phyloP scores from a whole-genome alignment of 2,797 vertebrate species.

The Orientallactaga sibirica region DNA sequence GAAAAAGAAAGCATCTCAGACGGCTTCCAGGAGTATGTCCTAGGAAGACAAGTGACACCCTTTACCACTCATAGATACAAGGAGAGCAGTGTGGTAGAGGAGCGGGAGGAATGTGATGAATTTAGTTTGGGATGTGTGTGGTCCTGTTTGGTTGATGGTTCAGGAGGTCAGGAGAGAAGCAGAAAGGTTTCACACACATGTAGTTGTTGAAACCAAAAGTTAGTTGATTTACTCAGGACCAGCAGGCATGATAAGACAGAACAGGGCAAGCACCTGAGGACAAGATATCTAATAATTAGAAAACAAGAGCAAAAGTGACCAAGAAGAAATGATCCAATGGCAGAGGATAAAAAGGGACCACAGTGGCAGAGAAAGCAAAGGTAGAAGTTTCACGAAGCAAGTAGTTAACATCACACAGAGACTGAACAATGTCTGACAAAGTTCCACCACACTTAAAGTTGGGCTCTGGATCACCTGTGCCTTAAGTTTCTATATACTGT shows the following conservation, averaged over 20 bases:
- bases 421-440: background rate
- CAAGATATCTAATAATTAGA: background rate
- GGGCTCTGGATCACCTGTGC: background rate
- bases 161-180: background rate
- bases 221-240: background rate
- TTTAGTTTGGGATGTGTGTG: rapidly evolving
- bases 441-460: background rate
- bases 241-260: background rate
- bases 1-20: background rate
- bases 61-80: background rate
- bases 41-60: background rate
- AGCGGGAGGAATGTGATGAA: background rate
- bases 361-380: background rate
- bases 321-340: background rate
- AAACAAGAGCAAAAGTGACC: background rate
- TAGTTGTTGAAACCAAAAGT: background rate
- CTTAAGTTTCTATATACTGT: background rate
- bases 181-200: background rate
- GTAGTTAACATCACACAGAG: background rate
- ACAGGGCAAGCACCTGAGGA: background rate
- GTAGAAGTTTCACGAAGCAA: background rate
- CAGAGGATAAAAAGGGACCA: background rate
- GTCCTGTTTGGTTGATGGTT: background rate
- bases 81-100: background rate
- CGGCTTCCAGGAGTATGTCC: background rate